phyloP scores from a whole-genome alignment of 2,888 invertebrate species.

The Prosapia bicincta region DNA sequence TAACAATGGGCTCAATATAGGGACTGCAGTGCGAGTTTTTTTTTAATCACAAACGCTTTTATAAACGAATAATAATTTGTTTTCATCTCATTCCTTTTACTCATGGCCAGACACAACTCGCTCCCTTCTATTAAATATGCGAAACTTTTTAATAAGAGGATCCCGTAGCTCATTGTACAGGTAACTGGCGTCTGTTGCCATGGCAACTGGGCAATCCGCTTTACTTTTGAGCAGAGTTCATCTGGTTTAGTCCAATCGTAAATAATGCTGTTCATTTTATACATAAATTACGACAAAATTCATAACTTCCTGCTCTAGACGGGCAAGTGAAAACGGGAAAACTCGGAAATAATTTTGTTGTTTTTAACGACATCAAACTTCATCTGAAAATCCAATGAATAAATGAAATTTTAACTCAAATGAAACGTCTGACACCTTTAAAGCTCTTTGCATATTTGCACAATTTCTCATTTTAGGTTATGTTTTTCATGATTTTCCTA shows the following conservation, averaged over 20 bases:
- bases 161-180: background rate
- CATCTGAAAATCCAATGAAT: too few relatives aligned
- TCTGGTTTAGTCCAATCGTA: background rate
- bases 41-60: too few relatives aligned
- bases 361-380: too few relatives aligned
- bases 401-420: too few relatives aligned
- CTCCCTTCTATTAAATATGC: background rate
- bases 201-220: background rate
- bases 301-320: background rate
- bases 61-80: too few relatives aligned
- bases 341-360: background rate
- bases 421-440: too few relatives aligned
- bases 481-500: too few relatives aligned
- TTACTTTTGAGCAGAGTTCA: background rate
- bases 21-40: too few relatives aligned
- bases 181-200: background rate
- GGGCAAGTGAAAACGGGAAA: background rate
- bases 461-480: too few relatives aligned
- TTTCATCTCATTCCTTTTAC: too few relatives aligned
- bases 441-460: too few relatives aligned
- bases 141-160: background rate
- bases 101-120: background rate
- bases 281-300: background rate
- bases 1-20: too few relatives aligned
- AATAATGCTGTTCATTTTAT: background rate